Base-by-base conservation (phyloP, 1,140 invertebrate species). In the Bathynomus jamesi region DNA sequence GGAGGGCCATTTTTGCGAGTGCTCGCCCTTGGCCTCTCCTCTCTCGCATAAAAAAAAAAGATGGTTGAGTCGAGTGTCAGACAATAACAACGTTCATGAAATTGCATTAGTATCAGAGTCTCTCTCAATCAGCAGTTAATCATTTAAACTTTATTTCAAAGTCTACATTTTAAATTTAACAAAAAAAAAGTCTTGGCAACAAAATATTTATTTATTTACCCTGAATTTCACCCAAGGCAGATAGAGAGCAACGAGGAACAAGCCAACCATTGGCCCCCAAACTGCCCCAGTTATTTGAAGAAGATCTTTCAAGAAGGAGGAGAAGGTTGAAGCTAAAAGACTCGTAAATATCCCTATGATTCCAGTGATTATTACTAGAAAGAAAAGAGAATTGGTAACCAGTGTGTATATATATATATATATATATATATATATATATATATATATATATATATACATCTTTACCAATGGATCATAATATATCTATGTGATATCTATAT, bases 221-320 rank as follows among this genome's bases (percentile, higher is more conserved):
- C 74, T 76, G 0, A 40, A 24, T 7, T 62, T 73, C 21, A 76
- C 69, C 75, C 75, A 76, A 2, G 75, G 75, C 3, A 76, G 29
- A 61, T 65, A 76, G 40, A 76, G 60, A n/a, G 69, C 75, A 1
- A 65, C 46, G 17, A 76, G 29, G 69, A 76, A 76, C n/a, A 76
- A 72, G 28, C 75, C 75, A 27, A 76, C 73, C 61, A 74, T 70
- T 17, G 75, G 75, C 25, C 75, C 75, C 3, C 70, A 71, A 25
- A 76, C 70, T 11, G 75, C 75, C 5, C 75, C 75, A 40, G 70
- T 73, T 46, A 76, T 71, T 13, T 69, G 64, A 21, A 73, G 62
- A n/a, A 76, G 64, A n/a, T 65, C 32, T 10, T 31, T 31, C 24
- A 76, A 64, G 71, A 76, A 76, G 24, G 75, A 73, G 5, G 61